phyloP scores from a whole-genome alignment of 2,113 vertebrate species.

The Bubo scandiacus region DNA sequence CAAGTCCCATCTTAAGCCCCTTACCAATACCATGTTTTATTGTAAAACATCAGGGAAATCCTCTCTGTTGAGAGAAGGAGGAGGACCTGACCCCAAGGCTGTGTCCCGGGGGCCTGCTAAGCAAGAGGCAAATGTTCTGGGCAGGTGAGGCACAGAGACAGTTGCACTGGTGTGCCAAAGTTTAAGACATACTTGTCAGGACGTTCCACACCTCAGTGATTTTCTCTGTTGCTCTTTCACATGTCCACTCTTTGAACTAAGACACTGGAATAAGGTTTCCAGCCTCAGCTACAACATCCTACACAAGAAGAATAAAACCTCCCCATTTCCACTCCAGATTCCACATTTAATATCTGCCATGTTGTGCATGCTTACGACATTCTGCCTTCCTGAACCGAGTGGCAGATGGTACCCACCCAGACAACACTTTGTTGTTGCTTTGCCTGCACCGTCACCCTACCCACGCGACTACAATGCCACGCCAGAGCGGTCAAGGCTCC shows the following conservation, averaged over 20 bases:
- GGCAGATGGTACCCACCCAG: neutral
- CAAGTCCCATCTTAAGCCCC: neutral
- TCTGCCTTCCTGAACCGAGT: neutral
- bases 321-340: neutral
- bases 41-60: neutral
- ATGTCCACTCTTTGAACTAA: neutral
- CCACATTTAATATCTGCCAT: neutral
- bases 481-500: neutral
- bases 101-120: neutral
- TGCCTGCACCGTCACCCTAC: accelerated
- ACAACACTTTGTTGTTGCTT: no score
- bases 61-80: neutral
- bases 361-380: no score
- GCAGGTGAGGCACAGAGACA: neutral
- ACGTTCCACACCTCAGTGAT: neutral
- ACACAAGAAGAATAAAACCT: neutral
- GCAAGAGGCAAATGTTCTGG: neutral
- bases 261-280: neutral
- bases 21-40: neutral
- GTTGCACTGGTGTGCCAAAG: neutral
- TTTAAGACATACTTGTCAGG: neutral
- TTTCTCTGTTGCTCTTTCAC: neutral
- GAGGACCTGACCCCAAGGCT: neutral
- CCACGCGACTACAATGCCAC: accelerated
- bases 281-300: neutral